phyloP scores from a whole-genome alignment of 2,113 vertebrate species.

The Neolamprologus sp. region DNA sequence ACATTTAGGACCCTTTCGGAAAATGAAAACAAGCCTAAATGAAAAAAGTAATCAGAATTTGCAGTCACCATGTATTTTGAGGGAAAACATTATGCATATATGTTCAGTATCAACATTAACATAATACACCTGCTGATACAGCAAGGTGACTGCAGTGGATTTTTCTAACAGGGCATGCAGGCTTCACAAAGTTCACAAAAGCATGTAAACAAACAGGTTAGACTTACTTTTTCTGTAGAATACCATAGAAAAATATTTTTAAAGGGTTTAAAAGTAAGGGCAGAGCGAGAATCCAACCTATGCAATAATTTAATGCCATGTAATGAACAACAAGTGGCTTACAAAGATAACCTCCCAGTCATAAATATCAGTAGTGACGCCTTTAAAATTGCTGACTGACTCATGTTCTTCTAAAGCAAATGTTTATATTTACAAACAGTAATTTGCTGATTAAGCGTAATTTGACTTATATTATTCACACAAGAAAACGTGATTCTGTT shows the following conservation, averaged over 20 bases:
- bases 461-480: background rate
- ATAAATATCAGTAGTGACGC: background rate
- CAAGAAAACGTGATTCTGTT: fast-evolving
- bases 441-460: background rate
- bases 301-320: background rate
- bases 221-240: background rate
- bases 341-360: background rate
- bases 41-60: background rate
- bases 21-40: background rate
- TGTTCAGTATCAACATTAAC: background rate
- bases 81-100: background rate
- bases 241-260: background rate
- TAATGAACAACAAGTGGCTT: background rate
- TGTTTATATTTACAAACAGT: background rate
- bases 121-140: background rate
- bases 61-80: background rate
- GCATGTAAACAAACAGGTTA: background rate
- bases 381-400: background rate
- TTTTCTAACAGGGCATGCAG: background rate
- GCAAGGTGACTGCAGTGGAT: background rate
- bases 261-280: background rate
- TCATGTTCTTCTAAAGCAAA: background rate
- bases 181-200: background rate
- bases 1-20: background rate
- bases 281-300: background rate